These are phyloP conservation scores for Dermochelys coriacea DNA, from an alignment of 2,797 vertebrate species.

Conservation along the genomic window DNA sequence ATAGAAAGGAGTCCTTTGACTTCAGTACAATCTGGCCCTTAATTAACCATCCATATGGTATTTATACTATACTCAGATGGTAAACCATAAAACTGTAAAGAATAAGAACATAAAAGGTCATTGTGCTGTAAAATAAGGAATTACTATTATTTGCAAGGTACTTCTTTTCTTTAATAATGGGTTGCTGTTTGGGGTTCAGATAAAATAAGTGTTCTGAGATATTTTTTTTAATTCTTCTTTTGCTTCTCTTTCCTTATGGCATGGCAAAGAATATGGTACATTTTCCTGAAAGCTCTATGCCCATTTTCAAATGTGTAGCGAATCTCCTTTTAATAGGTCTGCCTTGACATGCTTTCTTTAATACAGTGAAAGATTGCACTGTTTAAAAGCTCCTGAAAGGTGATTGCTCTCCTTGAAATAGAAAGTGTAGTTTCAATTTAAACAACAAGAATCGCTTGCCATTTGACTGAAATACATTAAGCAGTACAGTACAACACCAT, in stretches of 20 bases:
- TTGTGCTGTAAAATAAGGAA: background rate
- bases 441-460: constrained; percentile 42
- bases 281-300: constrained; percentile 1
- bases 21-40: background rate
- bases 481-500: constrained; percentile 15
- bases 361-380: constrained; percentile 27
- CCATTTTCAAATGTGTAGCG: background rate
- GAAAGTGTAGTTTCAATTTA: constrained; percentile 51
- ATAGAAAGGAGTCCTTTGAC: constrained; percentile 50
- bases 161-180: constrained; percentile 5
- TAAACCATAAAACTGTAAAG: constrained; percentile 20
- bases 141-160: background rate
- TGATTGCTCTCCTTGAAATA: constrained; percentile 56
- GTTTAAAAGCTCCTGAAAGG: constrained; percentile 71
- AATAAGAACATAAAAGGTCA: background rate
- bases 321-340: constrained; percentile 46
- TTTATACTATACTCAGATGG: background rate
- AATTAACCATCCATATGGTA: constrained; percentile 8
- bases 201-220: constrained; percentile 8
- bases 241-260: background rate
- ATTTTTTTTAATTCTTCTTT: background rate
- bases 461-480: constrained; percentile 57
- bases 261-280: background rate
- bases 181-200: background rate
- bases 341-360: constrained; percentile 17